Conservation (phyloP, 2,888 invertebrate genomes). For the Patella pellucida region DNA sequence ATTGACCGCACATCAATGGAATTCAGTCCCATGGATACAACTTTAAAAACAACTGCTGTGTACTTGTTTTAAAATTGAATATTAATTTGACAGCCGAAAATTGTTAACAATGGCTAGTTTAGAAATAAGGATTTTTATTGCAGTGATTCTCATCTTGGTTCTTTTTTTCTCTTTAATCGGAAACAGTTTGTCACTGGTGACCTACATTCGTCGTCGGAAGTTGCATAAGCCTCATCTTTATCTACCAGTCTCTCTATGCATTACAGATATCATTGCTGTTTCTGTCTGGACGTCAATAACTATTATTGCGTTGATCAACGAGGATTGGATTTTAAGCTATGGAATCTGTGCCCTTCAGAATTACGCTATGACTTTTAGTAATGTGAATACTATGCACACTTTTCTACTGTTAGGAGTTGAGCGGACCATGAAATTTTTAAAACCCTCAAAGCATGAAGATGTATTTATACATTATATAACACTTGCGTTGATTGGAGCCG, state of each 20-base stretch:
- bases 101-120: not conserved
- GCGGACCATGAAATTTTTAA: slow-evolving; percentile 42
- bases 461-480: slow-evolving; percentile 45
- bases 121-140: not conserved
- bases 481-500: slow-evolving; percentile 36
- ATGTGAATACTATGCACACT: slow-evolving; percentile 46
- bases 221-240: slow-evolving; percentile 27
- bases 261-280: slow-evolving; percentile 44
- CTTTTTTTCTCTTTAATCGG: not conserved
- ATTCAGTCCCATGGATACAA: too few relatives aligned
- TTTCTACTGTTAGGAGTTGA: slow-evolving; percentile 47
- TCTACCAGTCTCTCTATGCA: slow-evolving; percentile 34
- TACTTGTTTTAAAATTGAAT: too few relatives aligned
- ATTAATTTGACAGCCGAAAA: too few relatives aligned
- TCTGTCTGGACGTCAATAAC: slow-evolving; percentile 46
- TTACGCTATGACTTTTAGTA: slow-evolving; percentile 42
- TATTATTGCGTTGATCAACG: slow-evolving; percentile 35
- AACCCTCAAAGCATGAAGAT: slow-evolving; percentile 51
- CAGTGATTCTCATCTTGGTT: not conserved
- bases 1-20: too few relatives aligned
- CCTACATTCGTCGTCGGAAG: not conserved
- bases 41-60: too few relatives aligned
- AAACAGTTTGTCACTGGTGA: not conserved
- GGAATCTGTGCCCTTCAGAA: slow-evolving; percentile 47
- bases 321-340: slow-evolving; percentile 39